Evolutionary conservation across 2,797 vertebrate species (phyloP).

Genomic region (Sebastiscus albofasciatus): DNA sequence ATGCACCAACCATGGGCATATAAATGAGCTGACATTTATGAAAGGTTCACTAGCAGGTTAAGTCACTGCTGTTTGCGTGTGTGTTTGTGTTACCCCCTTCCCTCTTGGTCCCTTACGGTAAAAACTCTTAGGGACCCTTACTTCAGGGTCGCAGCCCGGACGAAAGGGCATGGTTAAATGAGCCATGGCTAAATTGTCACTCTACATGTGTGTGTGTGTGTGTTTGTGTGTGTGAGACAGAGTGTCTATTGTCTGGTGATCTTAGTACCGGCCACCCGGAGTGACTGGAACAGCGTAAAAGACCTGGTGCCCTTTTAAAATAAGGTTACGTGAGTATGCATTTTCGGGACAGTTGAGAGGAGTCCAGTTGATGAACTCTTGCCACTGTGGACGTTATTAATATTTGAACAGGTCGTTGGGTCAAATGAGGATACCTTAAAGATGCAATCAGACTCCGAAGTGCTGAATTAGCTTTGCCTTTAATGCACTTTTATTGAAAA

Average conservation of each 20-base stretch:
- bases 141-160: conserved; percentile 43
- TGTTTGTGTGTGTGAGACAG: conserved; percentile 18
- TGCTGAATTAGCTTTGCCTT: too few species aligned
- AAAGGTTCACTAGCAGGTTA: neutral
- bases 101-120: neutral
- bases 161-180: conserved; percentile 61
- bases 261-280: conserved; percentile 12
- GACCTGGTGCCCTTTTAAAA: neutral
- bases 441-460: neutral
- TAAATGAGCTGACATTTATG: neutral
- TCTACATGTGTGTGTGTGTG: conserved; percentile 21
- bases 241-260: conserved; percentile 66
- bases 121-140: conserved; percentile 35
- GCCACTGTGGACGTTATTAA: neutral
- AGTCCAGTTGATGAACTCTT: conserved; percentile 8
- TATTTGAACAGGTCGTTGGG: conserved; percentile 14
- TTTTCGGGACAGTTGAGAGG: neutral
- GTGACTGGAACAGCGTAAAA: conserved; percentile 1
- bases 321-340: neutral
- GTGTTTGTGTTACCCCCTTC: conserved; percentile 4
- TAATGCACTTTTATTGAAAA: neutral
- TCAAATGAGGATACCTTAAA: conserved; percentile 1
- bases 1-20: neutral
- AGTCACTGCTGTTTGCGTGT: neutral
- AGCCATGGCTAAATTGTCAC: conserved; percentile 54